These are phyloP conservation scores for Seriola rivoliana DNA, from an alignment of 2,113 vertebrate genomes.

Conservation along the genomic window DNA sequence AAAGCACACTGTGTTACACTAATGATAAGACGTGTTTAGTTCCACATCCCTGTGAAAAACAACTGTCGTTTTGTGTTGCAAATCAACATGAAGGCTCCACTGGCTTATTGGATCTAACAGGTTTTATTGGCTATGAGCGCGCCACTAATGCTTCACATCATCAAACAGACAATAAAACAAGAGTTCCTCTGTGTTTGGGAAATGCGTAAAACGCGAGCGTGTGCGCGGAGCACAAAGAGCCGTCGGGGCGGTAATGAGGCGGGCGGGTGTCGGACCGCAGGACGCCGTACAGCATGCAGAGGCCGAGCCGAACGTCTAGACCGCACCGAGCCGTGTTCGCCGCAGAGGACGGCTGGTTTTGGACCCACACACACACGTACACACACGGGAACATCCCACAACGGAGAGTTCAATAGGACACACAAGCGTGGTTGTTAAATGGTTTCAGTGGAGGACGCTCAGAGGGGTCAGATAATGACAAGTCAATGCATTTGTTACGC, in stretches of 20 bases:
- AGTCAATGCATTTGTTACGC: not conserved
- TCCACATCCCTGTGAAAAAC: not conserved
- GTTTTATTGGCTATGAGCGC: conserved; percentile 15
- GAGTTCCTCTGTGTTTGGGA: not conserved
- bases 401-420: conserved; percentile 32
- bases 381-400: conserved; percentile 28
- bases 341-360: conserved; percentile 67
- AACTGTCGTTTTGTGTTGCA: not conserved
- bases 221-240: conserved; percentile 40
- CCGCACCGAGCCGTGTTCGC: conserved; percentile 59
- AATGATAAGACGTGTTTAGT: not conserved
- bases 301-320: conserved; percentile 67
- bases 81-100: not conserved
- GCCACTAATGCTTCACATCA: not conserved
- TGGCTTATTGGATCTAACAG: not conserved
- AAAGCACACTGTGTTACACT: too few relatives aligned
- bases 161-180: not conserved
- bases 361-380: conserved; percentile 38
- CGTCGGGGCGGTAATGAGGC: conserved; percentile 57
- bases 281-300: conserved; percentile 69
- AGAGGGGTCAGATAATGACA: conserved; percentile 17
- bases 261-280: conserved; percentile 67
- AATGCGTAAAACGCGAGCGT: conserved; percentile 46
- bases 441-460: not conserved
- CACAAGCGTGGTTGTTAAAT: not conserved